Evolutionary conservation across 2,888 invertebrate genomes (phyloP).

Genomic region (Drepanosiphum platanoidis): DNA sequence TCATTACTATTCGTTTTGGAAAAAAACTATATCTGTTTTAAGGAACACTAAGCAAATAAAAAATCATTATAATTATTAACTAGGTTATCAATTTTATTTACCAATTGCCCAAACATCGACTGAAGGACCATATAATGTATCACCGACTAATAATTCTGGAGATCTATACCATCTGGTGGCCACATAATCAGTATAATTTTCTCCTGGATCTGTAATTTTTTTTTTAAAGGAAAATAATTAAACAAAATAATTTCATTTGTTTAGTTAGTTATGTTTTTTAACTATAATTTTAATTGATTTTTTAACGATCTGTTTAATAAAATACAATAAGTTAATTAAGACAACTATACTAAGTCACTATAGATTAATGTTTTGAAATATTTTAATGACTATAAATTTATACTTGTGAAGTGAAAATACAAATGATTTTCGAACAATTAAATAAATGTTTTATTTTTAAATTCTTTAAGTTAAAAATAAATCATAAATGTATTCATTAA

Average conservation of each 20-base stretch:
- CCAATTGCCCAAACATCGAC: conserved; percentile 99
- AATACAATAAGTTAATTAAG: too few species aligned
- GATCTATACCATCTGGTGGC: conserved; percentile 99
- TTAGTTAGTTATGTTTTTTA: not conserved
- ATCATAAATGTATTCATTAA: not conserved
- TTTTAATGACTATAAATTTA: not conserved
- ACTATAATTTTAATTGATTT: too few species aligned
- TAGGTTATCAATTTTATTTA: conserved; percentile 67
- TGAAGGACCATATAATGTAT: conserved; percentile 89
- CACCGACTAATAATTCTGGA: conserved; percentile 96
- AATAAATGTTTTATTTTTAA: not conserved
- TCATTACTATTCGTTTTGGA: too few species aligned
- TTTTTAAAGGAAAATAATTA: too few species aligned
- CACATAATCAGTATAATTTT: conserved; percentile 99
- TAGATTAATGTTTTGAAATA: too few species aligned
- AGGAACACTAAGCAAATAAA: too few species aligned
- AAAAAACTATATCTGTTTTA: too few species aligned
- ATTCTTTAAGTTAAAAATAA: not conserved
- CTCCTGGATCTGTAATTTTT: conserved; percentile 87
- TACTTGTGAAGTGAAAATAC: not conserved
- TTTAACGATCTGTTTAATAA: too few species aligned
- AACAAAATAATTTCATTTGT: not conserved
- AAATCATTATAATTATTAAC: too few species aligned
- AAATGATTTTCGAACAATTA: not conserved
- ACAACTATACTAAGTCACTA: too few species aligned